Evolutionary conservation across 1,140 invertebrate species (phyloP), one percentile per base, ranked within the genome.

Genomic region (Aradophagus sp.): DNA sequence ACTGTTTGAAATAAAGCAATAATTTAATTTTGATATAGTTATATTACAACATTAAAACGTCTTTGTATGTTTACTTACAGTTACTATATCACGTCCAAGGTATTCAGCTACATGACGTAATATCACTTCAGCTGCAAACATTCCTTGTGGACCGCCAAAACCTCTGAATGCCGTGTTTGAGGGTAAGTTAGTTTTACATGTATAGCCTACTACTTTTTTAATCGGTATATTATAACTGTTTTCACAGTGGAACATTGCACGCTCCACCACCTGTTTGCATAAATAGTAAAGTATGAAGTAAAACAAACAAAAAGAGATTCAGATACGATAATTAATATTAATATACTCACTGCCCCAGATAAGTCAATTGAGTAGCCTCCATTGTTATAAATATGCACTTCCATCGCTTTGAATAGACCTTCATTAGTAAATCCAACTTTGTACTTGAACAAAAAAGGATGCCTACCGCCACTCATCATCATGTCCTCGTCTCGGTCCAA

Each of bases 401-500:
- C 87, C 10, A 90, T 84, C 5, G 89, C 95, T 35, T 89, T 87
- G 13, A 98, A 89, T 52, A 89, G 88, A 1, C 95, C 96, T 56
- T 90, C 86, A 19, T 89, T 87, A 27, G 88, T 91, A 75, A 94
- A 94, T 14, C 91, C 95, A 45, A 94, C 89, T 87, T 95, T 96
- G 74, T 97, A 99, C 77, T 92, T 93, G 13, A 90, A 91, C 4
- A 91, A 86, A 80, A 97, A 97, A 0, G 97, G 95, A 88, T 98
- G 95, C 69, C 97, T 87, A 1, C 90, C 92, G 1, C 96, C 97
- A 0, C 90, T 92, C 38, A 93, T 91, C 59, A 92, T 84, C 93
- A 99, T 98, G 81, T 98, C 96, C 86, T 98, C 96, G 80, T 97
- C 95, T 62, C 97, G 87, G 82, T 98, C 95, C 26, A 98, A 77